Evolutionary conservation across 2,888 invertebrate genomes (phyloP).

Genomic region (Tenthredo amoena): DNA sequence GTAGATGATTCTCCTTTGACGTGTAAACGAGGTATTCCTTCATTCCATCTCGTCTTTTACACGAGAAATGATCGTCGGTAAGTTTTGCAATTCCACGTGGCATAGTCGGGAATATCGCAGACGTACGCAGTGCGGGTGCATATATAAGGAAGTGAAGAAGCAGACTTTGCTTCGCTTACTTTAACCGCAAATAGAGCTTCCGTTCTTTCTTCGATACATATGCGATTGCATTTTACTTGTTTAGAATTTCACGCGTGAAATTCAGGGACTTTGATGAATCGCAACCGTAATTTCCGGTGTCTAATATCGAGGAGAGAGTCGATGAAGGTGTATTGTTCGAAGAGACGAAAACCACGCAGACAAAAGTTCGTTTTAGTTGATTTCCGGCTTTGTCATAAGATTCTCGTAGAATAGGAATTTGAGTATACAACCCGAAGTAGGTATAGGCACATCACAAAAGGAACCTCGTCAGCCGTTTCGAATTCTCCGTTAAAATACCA

Average conservation of each 20-base stretch:
- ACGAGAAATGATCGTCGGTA: conserved; percentile 1
- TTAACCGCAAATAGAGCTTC: not conserved
- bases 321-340: not conserved
- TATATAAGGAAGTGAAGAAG: not conserved
- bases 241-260: not conserved
- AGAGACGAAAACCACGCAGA: too few relatives aligned
- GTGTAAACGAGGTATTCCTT: conserved; percentile 25
- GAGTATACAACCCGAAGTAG: not conserved
- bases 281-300: conserved; percentile 32
- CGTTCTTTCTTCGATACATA: not conserved
- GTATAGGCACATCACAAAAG: not conserved
- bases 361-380: not conserved
- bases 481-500: not conserved
- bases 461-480: not conserved
- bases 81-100: conserved; percentile 12
- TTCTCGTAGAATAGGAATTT: not conserved
- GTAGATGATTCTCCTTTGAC: conserved; percentile 40
- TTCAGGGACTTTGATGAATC: not conserved
- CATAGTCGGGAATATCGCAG: not conserved
- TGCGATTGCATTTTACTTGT: not conserved
- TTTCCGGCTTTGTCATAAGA: not conserved
- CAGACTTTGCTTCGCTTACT: conserved; percentile 1
- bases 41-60: not conserved
- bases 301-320: not conserved
- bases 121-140: not conserved